Evolutionary conservation across 92 coral and sea anemone species (phyloP).

Genomic region (Parazoanthus atlanticus): DNA sequence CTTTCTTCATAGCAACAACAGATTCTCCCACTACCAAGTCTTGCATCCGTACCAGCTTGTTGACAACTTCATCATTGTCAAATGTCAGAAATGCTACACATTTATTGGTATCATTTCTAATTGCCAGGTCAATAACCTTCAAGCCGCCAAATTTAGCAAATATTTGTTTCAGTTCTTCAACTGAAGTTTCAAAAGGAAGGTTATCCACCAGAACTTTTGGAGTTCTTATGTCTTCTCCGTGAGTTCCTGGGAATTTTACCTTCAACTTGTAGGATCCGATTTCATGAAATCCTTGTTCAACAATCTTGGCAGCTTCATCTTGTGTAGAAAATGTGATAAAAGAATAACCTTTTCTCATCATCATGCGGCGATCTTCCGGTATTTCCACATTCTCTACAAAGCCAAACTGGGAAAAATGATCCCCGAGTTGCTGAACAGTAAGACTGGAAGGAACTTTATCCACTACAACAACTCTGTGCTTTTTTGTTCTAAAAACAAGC

Average conservation of each 20-base stretch:
- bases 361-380: conserved; percentile 29
- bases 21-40: conserved; percentile 27
- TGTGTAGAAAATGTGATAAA: conserved; percentile 39
- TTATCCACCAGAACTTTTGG: conserved; percentile 42
- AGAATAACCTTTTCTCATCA: conserved; percentile 32
- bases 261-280: conserved; percentile 16
- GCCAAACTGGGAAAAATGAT: conserved; percentile 38
- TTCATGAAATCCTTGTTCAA: conserved; percentile 22
- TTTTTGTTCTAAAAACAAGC: conserved; percentile 32
- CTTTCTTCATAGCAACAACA: conserved; percentile 24
- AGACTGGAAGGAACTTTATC: conserved; percentile 38
- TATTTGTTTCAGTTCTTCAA: conserved; percentile 36
- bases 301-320: conserved; percentile 43
- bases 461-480: conserved; percentile 40
- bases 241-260: conserved; percentile 26
- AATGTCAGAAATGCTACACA: conserved; percentile 53
- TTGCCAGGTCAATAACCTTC: conserved; percentile 45
- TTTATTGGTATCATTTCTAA: conserved; percentile 32
- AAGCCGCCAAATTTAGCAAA: conserved; percentile 29
- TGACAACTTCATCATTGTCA: conserved; percentile 34
- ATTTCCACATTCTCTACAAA: conserved; percentile 28
- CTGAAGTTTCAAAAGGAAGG: conserved; percentile 46
- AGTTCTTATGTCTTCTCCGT: conserved; percentile 31
- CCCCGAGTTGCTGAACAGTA: conserved; percentile 12
- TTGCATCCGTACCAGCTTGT: conserved; percentile 24